Evolutionary conservation across 2,888 invertebrate species (phyloP).

Genomic region (Silvanus unidentatus): DNA sequence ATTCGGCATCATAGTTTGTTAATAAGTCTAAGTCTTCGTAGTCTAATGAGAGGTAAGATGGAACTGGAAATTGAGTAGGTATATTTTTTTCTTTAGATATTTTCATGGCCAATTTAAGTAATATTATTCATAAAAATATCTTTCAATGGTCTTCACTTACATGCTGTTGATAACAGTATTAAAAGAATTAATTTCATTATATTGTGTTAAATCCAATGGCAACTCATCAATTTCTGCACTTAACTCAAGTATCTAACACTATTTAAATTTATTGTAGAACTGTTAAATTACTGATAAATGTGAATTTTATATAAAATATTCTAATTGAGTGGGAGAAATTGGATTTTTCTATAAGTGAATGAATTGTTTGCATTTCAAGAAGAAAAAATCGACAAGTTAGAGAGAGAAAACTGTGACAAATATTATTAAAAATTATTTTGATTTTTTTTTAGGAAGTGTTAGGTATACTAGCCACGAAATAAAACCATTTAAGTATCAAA

Average conservation of each 20-base stretch:
- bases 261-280: no score
- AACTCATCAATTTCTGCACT: no score
- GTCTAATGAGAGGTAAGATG: conserved; percentile 17
- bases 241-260: no score
- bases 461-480: conserved; percentile 26
- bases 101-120: conserved; percentile 16
- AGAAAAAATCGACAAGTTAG: conserved; percentile 10
- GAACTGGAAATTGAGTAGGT: conserved; percentile 9
- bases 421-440: conserved; percentile 30
- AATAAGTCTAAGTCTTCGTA: conserved; percentile 33
- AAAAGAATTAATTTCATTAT: background rate
- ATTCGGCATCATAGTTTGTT: conserved; percentile 28
- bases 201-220: no score
- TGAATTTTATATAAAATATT: conserved; percentile 27
- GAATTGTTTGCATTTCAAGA: no score
- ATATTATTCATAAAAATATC: conserved; percentile 20
- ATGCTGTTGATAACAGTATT: background rate
- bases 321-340: conserved; percentile 11
- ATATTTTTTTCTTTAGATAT: conserved; percentile 8
- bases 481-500: conserved; percentile 34
- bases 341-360: conserved; percentile 1
- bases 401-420: conserved; percentile 31
- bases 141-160: background rate
- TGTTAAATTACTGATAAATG: conserved; percentile 10
- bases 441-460: conserved; percentile 31